Percentiles rank a stretch among this genome's conserved stretches.
Evolutionary conservation across 2,113 vertebrate species (phyloP).

Genomic region (Myocastor coypus): DNA sequence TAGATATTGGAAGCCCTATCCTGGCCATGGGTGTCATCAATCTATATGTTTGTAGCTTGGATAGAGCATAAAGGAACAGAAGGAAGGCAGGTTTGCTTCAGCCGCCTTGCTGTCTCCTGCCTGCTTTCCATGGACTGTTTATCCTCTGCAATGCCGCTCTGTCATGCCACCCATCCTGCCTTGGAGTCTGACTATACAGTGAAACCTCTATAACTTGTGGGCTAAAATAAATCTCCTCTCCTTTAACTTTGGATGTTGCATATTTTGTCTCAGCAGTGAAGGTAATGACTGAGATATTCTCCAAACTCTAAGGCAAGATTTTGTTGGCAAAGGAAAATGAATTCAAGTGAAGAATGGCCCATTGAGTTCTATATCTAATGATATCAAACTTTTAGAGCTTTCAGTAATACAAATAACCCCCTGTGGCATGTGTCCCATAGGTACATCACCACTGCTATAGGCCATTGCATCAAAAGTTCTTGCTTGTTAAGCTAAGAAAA

Average conservation of each 20-base stretch:
- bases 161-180: not conserved
- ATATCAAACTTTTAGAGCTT: not conserved
- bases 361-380: not conserved
- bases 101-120: not conserved
- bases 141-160: not conserved
- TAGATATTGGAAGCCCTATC: not conserved
- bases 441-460: not conserved
- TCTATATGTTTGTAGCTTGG: not conserved
- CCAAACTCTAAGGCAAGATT: not conserved
- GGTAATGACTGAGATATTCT: not conserved
- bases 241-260: not conserved
- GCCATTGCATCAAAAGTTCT: not conserved
- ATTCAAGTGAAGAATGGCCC: not conserved
- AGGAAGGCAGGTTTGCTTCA: not conserved
- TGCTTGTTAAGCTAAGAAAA: not conserved
- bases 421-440: not conserved
- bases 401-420: not conserved
- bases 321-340: not conserved
- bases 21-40: not conserved
- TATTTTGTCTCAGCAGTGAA: not conserved
- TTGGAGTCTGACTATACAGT: not conserved
- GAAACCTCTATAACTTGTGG: not conserved
- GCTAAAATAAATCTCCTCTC: not conserved
- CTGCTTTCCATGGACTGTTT: not conserved
- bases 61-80: not conserved